Evolutionary conservation across 1,140 invertebrate species (phyloP), one percentile per base, ranked within the genome.

Genomic region (Lordiphosa clarofinis): DNA sequence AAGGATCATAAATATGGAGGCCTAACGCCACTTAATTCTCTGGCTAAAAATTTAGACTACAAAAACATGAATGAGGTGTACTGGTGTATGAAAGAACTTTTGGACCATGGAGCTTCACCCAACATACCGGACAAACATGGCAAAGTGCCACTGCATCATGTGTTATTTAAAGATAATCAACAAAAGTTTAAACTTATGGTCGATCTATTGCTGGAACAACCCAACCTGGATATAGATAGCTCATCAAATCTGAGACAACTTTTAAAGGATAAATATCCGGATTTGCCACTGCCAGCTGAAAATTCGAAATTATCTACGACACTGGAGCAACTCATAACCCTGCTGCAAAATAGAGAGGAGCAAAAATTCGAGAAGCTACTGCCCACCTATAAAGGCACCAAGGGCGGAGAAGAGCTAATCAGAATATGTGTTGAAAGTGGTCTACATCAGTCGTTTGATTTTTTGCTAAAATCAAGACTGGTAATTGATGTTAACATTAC

Each of bases 51-150:
- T 53, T 88, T 91, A n/a, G 89, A 90, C 78, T 88, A 90, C 21
- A 90, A 35, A 74, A 91, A 68, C 84, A 88, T 13, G 81, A 90
- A 56, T 54, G 82, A 58, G 79, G 84, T 44, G 61, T 89, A 24
- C 24, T 58, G 12, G 62, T 90, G 33, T 90, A 91, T 73, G 59
- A 90, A 57, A 84, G 89, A 91, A 1, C 78, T 94, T 0, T 64
- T 94, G 3, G 87, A 92, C 54, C 87, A 90, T 19, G 90, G 90
- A 1, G 92, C 91, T 4, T 91, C 93, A 72, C 90, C 92, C 0
- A 94, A 94, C 73, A 89, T 92, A 43, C 90, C 90, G 0, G 92
- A 94, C 73, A 84, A 73, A 48, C 88, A 90, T 70, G 91, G 91
- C 3, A 67, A 91, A 11, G 92, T 92, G 0, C 91, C 94, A 0